phyloP scores from a whole-genome alignment of 2,888 invertebrate species.

The Fragum fragum region DNA sequence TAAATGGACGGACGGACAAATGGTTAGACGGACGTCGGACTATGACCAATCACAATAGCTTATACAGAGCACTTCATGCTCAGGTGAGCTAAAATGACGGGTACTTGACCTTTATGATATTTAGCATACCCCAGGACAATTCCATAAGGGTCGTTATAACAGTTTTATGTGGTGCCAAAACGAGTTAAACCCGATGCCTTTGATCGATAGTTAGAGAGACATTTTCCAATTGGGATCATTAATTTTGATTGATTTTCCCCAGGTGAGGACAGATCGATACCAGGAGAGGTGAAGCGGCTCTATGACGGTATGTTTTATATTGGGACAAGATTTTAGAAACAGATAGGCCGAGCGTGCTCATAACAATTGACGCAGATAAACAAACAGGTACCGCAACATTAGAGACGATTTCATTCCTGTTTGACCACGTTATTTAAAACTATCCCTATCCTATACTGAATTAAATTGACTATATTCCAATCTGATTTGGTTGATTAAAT shows the following conservation, averaged over 20 bases:
- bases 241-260: slow-evolving; percentile 36
- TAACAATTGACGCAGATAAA: slow-evolving; percentile 12
- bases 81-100: too few species aligned
- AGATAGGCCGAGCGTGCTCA: not conserved
- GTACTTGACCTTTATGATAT: too few species aligned
- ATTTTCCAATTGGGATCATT: slow-evolving; percentile 31
- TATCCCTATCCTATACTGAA: too few species aligned
- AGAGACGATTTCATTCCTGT: not conserved
- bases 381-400: not conserved
- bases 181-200: not conserved
- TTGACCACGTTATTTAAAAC: not conserved
- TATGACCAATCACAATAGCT: too few species aligned
- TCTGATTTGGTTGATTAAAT: too few species aligned
- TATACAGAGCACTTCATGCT: too few species aligned
- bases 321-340: slow-evolving; percentile 7
- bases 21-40: too few species aligned
- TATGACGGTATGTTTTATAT: not conserved
- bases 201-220: slow-evolving; percentile 32
- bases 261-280: slow-evolving; percentile 30
- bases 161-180: not conserved
- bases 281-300: not conserved
- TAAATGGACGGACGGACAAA: too few species aligned
- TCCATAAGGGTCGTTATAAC: too few species aligned
- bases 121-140: too few species aligned
- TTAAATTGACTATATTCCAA: too few species aligned